Base-by-base conservation (phyloP, 2,113 vertebrate genomes). In the Labeo rohita region DNA sequence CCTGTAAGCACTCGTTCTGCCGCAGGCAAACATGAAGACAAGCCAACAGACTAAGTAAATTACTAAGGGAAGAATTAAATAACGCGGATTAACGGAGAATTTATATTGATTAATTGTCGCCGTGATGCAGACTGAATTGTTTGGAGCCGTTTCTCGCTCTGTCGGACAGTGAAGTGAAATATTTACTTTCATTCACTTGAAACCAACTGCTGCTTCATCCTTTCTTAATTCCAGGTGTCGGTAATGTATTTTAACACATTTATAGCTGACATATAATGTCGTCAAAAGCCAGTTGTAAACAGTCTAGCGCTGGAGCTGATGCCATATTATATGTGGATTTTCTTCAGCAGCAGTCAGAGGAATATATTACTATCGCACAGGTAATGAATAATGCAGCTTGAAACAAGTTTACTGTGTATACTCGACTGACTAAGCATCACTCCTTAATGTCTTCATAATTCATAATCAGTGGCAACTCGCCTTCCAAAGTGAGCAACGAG, bases 361-460 rank as follows among this genome's bases (percentile, higher is more conserved):
- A 85, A 83, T 89, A 85, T 23, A 83, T 89, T 85, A 50, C 54
- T 34, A 47, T 89, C 80, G 68, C 56, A 15, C 34, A 70, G 74
- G 63, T 85, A 52, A 88, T 88, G 84, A 88, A 88, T 87, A 87
- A 88, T 85, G 82, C 23, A 52, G 45, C 36, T 65, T 74, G 34
- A 79, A 87, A 68, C 85, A 83, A 49, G 80, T 79, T 90, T 85
- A 85, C 72, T 59, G 56, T 34, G 65, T 13, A 23, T 82, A 49
- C 80, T 49, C 72, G 39, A 85, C 82, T 85, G 82, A 88, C 82
- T 83, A 74, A 85, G 83, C 85, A 79, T 87, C 79, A 75, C 34
- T 90, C 56, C 28, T 80, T 83, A 87, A 90, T 75, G 59, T 83
- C 74, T 70, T 88, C 80, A 87, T 88, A 87, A 87, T 83, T 87